A percentile compares a stretch with the other conserved stretches of the same genome.
phyloP scores from a whole-genome alignment of 1,140 invertebrate genomes.

The Bombyx mori region DNA sequence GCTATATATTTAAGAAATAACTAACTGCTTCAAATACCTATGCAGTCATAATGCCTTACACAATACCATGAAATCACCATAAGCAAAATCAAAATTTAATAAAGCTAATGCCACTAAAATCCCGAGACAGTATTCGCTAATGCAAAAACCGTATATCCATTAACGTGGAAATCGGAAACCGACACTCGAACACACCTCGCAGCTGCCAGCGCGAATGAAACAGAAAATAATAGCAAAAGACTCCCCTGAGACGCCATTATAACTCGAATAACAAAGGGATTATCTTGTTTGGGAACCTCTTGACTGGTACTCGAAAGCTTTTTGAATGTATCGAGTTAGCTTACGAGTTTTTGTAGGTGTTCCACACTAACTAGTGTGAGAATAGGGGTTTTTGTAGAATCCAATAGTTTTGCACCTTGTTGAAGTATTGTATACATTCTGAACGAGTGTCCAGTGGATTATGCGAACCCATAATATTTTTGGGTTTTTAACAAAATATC shows the following conservation, averaged over 20 bases:
- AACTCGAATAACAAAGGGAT: constrained; percentile 67
- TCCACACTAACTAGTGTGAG: constrained; percentile 18
- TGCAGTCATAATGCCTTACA: too few relatives aligned
- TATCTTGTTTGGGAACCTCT: constrained; percentile 70
- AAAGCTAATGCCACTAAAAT: not conserved
- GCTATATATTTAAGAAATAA: too few relatives aligned
- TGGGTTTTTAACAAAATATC: too few relatives aligned
- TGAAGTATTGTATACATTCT: constrained; percentile 16
- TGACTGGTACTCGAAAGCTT: constrained; percentile 58
- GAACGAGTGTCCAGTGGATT: not conserved
- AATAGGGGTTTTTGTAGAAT: constrained; percentile 1
- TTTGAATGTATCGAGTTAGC: constrained; percentile 63
- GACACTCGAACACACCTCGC: constrained; percentile 39
- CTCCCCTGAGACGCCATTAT: constrained; percentile 62
- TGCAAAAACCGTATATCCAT: constrained; percentile 46
- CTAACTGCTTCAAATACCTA: too few relatives aligned
- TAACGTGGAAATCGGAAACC: constrained; percentile 59
- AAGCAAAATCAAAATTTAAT: too few relatives aligned
- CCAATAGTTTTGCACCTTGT: constrained; percentile 30
- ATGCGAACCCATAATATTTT: too few relatives aligned
- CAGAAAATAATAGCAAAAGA: constrained; percentile 56
- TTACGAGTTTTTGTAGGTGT: constrained; percentile 61
- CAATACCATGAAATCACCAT: too few relatives aligned
- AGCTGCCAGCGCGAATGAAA: constrained; percentile 56
- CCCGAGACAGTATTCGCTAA: constrained; percentile 7